These are phyloP conservation scores for Chrysomallon squamiferum DNA, from an alignment of 1,140 invertebrate species.

Conservation along the genomic window DNA sequence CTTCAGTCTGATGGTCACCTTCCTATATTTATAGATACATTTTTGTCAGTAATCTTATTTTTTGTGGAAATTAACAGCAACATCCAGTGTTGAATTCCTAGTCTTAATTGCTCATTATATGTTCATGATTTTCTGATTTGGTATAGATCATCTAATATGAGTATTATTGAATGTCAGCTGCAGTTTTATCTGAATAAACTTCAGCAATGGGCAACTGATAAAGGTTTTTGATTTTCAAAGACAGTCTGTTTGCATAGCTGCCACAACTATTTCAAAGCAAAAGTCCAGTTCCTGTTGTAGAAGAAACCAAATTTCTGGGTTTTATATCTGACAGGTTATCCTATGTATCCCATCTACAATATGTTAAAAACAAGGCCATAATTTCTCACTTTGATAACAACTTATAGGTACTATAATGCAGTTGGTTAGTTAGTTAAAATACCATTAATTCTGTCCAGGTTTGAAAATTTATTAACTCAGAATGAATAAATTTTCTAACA, in stretches of 20 bases:
- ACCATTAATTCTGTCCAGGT: neutral
- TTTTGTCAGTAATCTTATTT: slow-evolving; percentile 13
- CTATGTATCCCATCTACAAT: slow-evolving; percentile 3
- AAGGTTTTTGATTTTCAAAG: slow-evolving; percentile 5
- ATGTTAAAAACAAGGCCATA: neutral
- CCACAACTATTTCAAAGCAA: neutral
- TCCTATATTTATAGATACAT: slow-evolving; percentile 9
- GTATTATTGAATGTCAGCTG: slow-evolving; percentile 5
- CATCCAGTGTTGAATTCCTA: neutral
- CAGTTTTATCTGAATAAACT: slow-evolving; percentile 10
- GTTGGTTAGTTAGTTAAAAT: too few species aligned
- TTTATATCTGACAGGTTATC: neutral
- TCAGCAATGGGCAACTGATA: slow-evolving; percentile 5
- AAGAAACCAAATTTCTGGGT: neutral
- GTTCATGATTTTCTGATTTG: slow-evolving; percentile 9
- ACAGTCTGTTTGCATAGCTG: slow-evolving; percentile 4
- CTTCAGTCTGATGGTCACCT: slow-evolving; percentile 3
- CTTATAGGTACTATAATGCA: too few species aligned
- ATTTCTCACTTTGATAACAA: too few species aligned
- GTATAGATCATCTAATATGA: neutral
- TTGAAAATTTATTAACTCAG: too few species aligned
- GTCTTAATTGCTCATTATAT: slow-evolving; percentile 1
- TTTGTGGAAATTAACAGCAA: slow-evolving; percentile 11
- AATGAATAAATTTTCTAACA: too few species aligned
- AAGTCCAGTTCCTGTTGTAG: neutral